Percentiles rank a stretch among this genome's conserved stretches.
Evolutionary conservation across 2,888 invertebrate species (phyloP).

Genomic region (Tiliacea aurago): DNA sequence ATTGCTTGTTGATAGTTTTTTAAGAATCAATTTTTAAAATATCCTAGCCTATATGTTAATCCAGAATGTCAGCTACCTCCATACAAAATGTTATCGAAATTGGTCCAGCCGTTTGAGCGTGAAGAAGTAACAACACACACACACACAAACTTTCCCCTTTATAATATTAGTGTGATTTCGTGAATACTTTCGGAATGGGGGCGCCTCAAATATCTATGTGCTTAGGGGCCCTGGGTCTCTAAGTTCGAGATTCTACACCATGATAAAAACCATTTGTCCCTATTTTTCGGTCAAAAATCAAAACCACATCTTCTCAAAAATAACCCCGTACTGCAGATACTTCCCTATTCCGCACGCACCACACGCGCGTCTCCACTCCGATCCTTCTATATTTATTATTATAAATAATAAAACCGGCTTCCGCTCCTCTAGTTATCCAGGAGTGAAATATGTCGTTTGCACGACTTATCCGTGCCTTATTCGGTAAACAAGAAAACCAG

Average conservation of each 20-base stretch:
- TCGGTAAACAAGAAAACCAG: conserved; percentile 72
- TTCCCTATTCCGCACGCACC: conserved; percentile 35
- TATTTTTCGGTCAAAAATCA: background rate
- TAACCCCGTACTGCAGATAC: background rate
- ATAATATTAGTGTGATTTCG: no score
- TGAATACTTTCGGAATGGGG: no score
- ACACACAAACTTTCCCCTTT: no score
- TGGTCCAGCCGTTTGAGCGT: no score
- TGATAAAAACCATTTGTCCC: background rate
- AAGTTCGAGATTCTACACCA: no score
- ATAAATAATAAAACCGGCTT: conserved; percentile 61
- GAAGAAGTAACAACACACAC: no score
- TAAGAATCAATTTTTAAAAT: background rate
- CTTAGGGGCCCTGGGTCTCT: no score
- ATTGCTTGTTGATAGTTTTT: conserved; percentile 4
- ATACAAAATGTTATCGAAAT: no score
- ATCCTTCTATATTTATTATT: conserved; percentile 60
- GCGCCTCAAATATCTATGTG: no score
- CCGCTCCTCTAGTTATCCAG: conserved; percentile 57
- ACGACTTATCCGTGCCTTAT: conserved; percentile 68
- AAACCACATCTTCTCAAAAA: conserved; percentile 2
- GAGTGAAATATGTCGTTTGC: conserved; percentile 67
- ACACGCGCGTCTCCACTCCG: conserved; percentile 23
- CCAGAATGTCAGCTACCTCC: no score
- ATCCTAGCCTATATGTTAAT: no score